Percentiles rank a stretch among this genome's conserved stretches.
Conservation (phyloP, 2,888 invertebrate species). For the Chesias legatella region DNA sequence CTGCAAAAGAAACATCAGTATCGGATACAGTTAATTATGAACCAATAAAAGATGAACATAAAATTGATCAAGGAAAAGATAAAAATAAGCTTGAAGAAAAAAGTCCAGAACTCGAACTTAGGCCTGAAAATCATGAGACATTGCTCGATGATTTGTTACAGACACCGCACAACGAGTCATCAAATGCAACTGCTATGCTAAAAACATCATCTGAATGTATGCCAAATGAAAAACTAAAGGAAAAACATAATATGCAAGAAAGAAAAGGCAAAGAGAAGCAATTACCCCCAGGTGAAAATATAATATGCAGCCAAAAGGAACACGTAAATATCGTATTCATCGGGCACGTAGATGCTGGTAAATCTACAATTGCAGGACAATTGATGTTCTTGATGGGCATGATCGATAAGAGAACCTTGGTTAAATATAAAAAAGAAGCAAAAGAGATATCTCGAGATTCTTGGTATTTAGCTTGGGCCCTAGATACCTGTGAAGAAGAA, state of each 20-base stretch:
- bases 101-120: too few species aligned
- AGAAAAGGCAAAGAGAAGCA: conserved; percentile 91
- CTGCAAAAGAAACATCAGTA: too few species aligned
- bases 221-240: too few species aligned
- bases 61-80: too few species aligned
- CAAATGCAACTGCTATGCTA: too few species aligned
- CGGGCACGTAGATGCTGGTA: conserved; percentile 99
- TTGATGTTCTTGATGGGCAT: conserved; percentile 99
- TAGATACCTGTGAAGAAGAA: conserved; percentile 97
- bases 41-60: too few species aligned
- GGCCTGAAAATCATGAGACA: too few species aligned
- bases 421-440: conserved; percentile 99
- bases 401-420: conserved; percentile 99
- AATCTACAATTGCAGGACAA: conserved; percentile 99
- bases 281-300: conserved; percentile 87
- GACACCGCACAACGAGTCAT: too few species aligned
- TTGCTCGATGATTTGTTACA: too few species aligned
- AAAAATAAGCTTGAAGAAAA: too few species aligned
- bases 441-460: conserved; percentile 99
- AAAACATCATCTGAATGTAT: too few species aligned
- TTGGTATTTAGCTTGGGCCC: conserved; percentile 99
- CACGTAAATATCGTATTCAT: conserved; percentile 99
- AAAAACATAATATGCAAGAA: conserved; percentile 31
- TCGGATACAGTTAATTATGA: too few species aligned
- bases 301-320: conserved; percentile 96